Percentiles rank a stretch among this genome's conserved stretches.
phyloP scores from a whole-genome alignment of 2,888 invertebrate species.

The Germaria angustata region DNA sequence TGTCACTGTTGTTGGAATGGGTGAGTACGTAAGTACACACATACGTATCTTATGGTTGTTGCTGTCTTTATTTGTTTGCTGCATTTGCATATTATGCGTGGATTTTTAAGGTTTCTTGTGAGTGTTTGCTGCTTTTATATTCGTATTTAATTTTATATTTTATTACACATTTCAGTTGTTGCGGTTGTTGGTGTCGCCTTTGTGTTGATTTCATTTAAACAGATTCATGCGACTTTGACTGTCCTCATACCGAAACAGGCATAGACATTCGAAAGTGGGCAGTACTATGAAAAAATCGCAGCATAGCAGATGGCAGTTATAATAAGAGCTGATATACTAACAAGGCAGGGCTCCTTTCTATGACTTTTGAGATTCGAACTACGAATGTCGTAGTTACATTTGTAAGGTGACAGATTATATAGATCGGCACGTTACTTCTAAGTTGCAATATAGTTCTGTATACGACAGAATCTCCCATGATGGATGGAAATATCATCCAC shows the following conservation, averaged over 20 bases:
- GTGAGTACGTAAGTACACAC: too few relatives aligned
- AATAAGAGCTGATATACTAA: too few relatives aligned
- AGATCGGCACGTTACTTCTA: too few relatives aligned
- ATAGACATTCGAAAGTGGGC: background rate
- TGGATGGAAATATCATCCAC: too few relatives aligned
- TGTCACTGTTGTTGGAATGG: conserved; percentile 5
- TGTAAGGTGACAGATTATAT: too few relatives aligned
- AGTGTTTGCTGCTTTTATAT: conserved; percentile 30
- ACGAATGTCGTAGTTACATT: too few relatives aligned
- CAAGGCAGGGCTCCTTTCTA: too few relatives aligned
- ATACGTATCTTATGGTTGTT: background rate
- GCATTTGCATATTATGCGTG: conserved; percentile 64
- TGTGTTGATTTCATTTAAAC: conserved; percentile 37
- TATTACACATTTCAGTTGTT: conserved; percentile 50
- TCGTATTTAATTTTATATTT: conserved; percentile 58
- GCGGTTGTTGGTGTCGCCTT: conserved; percentile 38
- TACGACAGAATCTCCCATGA: too few relatives aligned
- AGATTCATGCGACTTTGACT: conserved; percentile 7
- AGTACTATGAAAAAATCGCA: background rate
- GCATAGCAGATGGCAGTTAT: too few relatives aligned
- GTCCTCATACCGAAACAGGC: background rate
- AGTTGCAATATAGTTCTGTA: too few relatives aligned
- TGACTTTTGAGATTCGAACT: too few relatives aligned
- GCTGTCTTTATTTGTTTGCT: conserved; percentile 34
- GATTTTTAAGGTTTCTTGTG: conserved; percentile 35